Percentiles rank a stretch among this genome's conserved stretches.
Conservation (phyloP, 1,140 invertebrate species). For the Holcopasites calliopsidis region DNA sequence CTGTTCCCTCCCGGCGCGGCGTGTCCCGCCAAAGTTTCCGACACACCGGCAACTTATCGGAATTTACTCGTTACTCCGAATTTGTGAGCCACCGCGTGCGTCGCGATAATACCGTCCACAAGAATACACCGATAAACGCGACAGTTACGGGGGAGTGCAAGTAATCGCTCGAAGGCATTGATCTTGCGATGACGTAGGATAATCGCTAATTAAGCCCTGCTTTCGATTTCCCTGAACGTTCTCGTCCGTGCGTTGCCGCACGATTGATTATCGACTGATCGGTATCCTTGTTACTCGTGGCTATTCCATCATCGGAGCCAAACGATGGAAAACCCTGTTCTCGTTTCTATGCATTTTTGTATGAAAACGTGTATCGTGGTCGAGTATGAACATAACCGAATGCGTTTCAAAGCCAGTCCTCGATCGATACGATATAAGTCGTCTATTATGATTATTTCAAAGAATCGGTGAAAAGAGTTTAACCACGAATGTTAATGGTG, state of each 20-base stretch:
- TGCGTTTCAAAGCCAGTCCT: background rate
- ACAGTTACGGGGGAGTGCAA: background rate
- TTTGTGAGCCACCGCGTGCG: conserved; percentile 48
- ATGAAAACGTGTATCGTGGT: background rate
- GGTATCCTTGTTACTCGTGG: too few relatives aligned
- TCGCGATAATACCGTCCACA: conserved; percentile 11
- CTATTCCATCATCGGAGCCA: background rate
- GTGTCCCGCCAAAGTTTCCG: conserved; percentile 51
- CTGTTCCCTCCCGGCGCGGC: background rate
- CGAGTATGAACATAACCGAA: background rate
- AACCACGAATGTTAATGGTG: conserved; percentile 8
- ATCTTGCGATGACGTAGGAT: background rate
- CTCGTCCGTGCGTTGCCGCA: background rate
- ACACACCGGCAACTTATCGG: conserved; percentile 56
- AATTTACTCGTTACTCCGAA: conserved; percentile 58
- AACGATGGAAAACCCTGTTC: background rate
- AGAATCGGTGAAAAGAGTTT: conserved; percentile 5
- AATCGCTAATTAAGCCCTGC: background rate
- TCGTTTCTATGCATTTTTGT: background rate
- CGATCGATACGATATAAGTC: background rate
- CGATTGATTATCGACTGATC: background rate
- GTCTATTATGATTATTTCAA: conserved; percentile 4
- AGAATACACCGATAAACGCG: conserved; percentile 5
- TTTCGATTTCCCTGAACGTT: background rate
- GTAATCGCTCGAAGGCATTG: background rate